A percentile compares a stretch with the other conserved stretches of the same genome.
phyloP scores from a whole-genome alignment of 2,113 vertebrate species.

The Nanorana parkeri region DNA sequence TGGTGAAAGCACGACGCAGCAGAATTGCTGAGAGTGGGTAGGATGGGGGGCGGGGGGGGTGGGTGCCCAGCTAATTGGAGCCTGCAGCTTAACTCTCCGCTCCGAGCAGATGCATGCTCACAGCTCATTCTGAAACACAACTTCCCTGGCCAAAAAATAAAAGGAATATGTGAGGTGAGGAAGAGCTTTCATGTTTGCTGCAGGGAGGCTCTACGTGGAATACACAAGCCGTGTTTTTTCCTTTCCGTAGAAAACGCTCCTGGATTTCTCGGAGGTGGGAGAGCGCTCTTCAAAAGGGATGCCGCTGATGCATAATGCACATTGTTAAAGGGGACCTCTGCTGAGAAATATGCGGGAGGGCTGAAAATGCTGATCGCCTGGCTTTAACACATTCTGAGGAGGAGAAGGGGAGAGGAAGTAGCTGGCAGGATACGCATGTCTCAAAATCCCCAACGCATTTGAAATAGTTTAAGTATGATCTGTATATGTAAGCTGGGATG shows the following conservation, averaged over 20 bases:
- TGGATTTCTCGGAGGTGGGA: background rate
- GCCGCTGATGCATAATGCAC: too few relatives aligned
- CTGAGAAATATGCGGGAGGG: too few relatives aligned
- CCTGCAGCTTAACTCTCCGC: background rate
- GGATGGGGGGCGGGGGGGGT: too few relatives aligned
- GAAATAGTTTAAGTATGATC: too few relatives aligned
- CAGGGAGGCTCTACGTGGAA: constrained; percentile 6
- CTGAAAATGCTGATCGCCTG: too few relatives aligned
- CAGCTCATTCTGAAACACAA: background rate
- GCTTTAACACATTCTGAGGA: too few relatives aligned
- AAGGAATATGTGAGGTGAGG: constrained; percentile 21
- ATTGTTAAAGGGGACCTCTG: too few relatives aligned
- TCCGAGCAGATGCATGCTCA: constrained; percentile 2
- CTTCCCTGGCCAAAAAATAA: background rate
- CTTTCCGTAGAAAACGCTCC: background rate
- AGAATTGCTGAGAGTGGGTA: background rate
- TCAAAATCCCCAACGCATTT: too few relatives aligned
- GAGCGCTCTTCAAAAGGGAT: too few relatives aligned
- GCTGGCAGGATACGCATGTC: too few relatives aligned
- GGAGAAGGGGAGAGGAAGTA: too few relatives aligned
- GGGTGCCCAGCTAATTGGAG: background rate
- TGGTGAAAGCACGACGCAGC: background rate
- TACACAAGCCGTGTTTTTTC: constrained; percentile 25
- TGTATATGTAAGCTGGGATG: too few relatives aligned
- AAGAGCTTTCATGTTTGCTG: constrained; percentile 14